Evolutionary conservation across 2,797 vertebrate genomes (phyloP).

Genomic region (Hipposideros larvatus): DNA sequence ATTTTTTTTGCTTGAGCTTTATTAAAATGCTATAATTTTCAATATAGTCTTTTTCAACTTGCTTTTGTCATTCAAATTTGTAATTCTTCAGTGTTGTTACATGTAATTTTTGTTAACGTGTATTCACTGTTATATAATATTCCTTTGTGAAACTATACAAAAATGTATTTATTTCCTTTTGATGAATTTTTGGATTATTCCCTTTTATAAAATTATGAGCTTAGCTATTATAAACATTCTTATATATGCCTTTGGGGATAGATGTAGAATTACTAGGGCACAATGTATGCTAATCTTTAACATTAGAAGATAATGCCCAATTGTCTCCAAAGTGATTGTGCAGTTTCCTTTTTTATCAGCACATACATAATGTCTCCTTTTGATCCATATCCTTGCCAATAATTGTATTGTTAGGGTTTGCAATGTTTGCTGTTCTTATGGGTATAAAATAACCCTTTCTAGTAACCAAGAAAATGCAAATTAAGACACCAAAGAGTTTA

Average conservation of each 20-base stretch:
- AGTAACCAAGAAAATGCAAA: not conserved
- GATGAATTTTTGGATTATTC: not conserved
- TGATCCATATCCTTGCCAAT: not conserved
- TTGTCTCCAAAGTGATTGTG: not conserved
- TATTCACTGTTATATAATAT: not conserved
- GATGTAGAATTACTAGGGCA: not conserved
- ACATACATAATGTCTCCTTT: not conserved
- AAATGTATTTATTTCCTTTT: not conserved
- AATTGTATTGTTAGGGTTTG: not conserved
- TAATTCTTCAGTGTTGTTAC: not conserved
- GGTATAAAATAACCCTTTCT: not conserved
- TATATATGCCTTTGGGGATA: not conserved
- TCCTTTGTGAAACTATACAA: not conserved
- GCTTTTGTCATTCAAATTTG: not conserved
- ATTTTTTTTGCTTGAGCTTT: conserved; percentile 24
- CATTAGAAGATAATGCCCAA: not conserved
- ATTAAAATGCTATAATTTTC: not conserved
- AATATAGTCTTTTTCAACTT: not conserved
- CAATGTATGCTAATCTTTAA: not conserved
- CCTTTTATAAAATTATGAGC: not conserved
- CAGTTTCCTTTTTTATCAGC: not conserved
- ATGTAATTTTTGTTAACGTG: not conserved
- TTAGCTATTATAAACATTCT: not conserved
- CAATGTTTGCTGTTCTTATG: not conserved
- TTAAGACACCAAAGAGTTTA: not conserved